Base-by-base conservation (phyloP, 2,888 invertebrate genomes). In the Chrysolina americana region DNA sequence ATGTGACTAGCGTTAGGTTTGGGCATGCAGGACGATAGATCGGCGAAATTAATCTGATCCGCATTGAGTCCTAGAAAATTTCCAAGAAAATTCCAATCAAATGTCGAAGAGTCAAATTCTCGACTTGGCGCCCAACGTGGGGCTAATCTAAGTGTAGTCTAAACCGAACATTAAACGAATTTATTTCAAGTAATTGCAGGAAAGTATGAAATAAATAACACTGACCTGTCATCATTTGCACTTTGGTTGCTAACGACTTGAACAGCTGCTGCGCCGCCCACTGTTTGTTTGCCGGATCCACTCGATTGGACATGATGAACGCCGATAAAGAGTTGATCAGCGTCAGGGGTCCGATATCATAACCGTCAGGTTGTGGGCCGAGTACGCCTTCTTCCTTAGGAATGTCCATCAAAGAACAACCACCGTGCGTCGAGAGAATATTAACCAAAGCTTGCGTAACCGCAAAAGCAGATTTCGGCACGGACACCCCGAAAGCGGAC, bases 221-320 rank as follows among this genome's bases (percentile, higher is more conserved):
- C 21, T 64, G 44, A 73, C 75, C 84, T 1, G 88, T 81, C 68
- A 86, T 82, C 70, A 87, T 87, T 85, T 85, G 88, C 74, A 83
- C 83, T 80, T 86, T 87, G 8, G 87, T 87, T 0, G 89, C 86
- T 23, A 91, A 82, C 69, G 88, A 89, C 80, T 88, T 87, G 82
- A 91, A 91, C 76, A 92, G 85, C 83, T 92, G 91, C 76, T 91
- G 90, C 1, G 90, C 89, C 0, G 92, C 91, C 92, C 92, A 92
- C 82, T 91, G 90, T 44, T 91, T 88, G 79, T 90, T 89, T 36
- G 85, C 85, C 15, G 89, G 86, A 56, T 89, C 87, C n/a, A 91
- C 86, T 65, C 89, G 87, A 21, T 88, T 88, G 0, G 92, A 92
- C 75, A 92, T 85, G 13, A 91, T 88, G 84, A 91, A 92, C 0